Percentiles rank a stretch among this genome's conserved stretches.
Conservation (phyloP, 2,888 invertebrate genomes). For the Conistra vaccinii region DNA sequence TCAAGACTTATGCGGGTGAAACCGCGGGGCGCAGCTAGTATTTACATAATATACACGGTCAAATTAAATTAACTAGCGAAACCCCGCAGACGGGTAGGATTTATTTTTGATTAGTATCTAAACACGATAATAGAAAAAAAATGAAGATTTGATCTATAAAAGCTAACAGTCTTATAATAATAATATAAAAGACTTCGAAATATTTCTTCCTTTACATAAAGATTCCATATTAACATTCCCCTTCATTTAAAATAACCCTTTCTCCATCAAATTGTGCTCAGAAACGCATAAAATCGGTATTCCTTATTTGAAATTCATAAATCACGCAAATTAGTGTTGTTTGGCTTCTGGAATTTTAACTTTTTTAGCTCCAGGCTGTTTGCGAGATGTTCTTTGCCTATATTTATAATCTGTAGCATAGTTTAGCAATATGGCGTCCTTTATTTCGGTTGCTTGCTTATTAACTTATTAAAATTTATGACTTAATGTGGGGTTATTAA, state of each 20-base stretch:
- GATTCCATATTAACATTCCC: constrained; percentile 46
- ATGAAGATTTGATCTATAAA: no score
- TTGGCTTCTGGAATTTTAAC: constrained; percentile 72
- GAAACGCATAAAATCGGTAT: constrained; percentile 66
- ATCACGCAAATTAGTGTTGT: constrained; percentile 74
- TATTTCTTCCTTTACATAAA: constrained; percentile 36
- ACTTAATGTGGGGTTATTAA: constrained; percentile 41
- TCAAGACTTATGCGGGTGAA: no score
- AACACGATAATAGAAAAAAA: no score
- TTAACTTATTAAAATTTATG: constrained; percentile 55
- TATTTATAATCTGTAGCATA: constrained; percentile 51
- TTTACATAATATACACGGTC: not conserved
- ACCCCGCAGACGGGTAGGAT: no score
- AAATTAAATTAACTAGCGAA: no score
- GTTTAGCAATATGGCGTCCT: constrained; percentile 42
- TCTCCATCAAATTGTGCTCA: constrained; percentile 58
- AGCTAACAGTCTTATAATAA: not conserved
- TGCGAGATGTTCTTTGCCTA: constrained; percentile 64
- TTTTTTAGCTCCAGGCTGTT: constrained; percentile 70
- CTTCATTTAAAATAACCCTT: constrained; percentile 63
- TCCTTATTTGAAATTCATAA: constrained; percentile 77
- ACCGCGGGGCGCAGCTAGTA: no score
- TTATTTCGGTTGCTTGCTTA: constrained; percentile 50
- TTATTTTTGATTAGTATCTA: no score
- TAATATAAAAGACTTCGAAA: constrained; percentile 15